phyloP scores from a whole-genome alignment of 2,888 invertebrate genomes.

The Tetranychus piercei region DNA sequence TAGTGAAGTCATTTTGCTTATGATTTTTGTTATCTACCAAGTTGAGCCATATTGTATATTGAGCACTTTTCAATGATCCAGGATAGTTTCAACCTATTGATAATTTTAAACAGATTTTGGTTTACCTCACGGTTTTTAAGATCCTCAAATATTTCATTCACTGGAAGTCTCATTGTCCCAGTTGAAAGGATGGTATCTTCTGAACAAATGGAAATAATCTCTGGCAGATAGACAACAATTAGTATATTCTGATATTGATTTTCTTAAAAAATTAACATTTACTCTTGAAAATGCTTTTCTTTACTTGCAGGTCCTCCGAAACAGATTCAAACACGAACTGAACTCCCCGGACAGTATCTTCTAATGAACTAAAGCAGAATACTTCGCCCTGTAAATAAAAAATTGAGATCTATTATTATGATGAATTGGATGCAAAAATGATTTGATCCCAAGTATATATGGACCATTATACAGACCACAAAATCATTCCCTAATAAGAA shows the following conservation, averaged over 20 bases:
- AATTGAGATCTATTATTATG: not conserved
- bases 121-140: constrained; percentile 31
- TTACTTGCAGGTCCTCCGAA: constrained; percentile 33
- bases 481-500: constrained; percentile 32
- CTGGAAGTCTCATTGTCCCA: constrained; percentile 32
- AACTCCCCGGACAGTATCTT: constrained; percentile 35
- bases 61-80: no score
- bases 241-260: constrained; percentile 9
- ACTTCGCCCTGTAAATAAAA: constrained; percentile 33
- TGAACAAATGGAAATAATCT: constrained; percentile 29
- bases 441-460: not conserved
- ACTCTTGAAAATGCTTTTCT: constrained; percentile 35
- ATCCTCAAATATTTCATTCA: constrained; percentile 31
- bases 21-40: no score
- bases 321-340: constrained; percentile 36
- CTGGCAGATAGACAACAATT: constrained; percentile 18
- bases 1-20: no score
- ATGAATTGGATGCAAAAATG: not conserved
- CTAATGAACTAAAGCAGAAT: constrained; percentile 33
- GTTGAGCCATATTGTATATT: no score
- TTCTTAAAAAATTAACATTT: not conserved
- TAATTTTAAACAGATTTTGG: not conserved
- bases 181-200: constrained; percentile 31
- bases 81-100: no score
- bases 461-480: constrained; percentile 29